These are phyloP conservation scores for Climacteris rufus DNA, from an alignment of 2,113 vertebrate species.

Conservation along the genomic window DNA sequence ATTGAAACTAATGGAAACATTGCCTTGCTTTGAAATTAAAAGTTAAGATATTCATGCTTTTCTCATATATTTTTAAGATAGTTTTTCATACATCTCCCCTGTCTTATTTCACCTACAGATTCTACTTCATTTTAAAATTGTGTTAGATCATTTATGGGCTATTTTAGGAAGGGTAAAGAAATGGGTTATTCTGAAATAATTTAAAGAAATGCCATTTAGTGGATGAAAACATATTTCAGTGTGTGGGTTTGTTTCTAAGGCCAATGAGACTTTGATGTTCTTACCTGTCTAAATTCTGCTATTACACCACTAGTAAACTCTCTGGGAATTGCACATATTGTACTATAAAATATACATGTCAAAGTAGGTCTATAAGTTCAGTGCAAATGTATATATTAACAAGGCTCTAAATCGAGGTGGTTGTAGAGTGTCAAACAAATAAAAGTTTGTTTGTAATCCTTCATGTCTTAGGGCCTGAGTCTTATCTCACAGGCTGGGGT, in stretches of 20 bases:
- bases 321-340: background rate
- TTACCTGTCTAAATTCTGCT: slow-evolving; percentile 34
- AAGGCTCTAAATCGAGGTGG: background rate
- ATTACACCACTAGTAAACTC: slow-evolving; percentile 15
- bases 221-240: background rate
- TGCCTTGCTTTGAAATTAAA: background rate
- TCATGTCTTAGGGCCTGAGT: slow-evolving; percentile 31
- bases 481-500: slow-evolving; percentile 8
- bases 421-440: slow-evolving; percentile 11
- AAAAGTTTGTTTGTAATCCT: background rate
- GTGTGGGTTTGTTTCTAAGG: slow-evolving; percentile 19
- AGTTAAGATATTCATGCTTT: background rate
- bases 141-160: background rate
- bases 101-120: background rate
- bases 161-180: background rate
- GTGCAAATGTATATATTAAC: slow-evolving; percentile 16
- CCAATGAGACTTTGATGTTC: background rate
- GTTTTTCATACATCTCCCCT: background rate
- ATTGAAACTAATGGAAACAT: background rate
- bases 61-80: background rate
- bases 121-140: background rate
- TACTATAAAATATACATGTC: background rate
- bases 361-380: slow-evolving; percentile 2
- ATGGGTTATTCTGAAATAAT: background rate
- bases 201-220: background rate